These are phyloP conservation scores for Pomacea canaliculata DNA, from an alignment of 2,888 invertebrate genomes.

Conservation along the genomic window DNA sequence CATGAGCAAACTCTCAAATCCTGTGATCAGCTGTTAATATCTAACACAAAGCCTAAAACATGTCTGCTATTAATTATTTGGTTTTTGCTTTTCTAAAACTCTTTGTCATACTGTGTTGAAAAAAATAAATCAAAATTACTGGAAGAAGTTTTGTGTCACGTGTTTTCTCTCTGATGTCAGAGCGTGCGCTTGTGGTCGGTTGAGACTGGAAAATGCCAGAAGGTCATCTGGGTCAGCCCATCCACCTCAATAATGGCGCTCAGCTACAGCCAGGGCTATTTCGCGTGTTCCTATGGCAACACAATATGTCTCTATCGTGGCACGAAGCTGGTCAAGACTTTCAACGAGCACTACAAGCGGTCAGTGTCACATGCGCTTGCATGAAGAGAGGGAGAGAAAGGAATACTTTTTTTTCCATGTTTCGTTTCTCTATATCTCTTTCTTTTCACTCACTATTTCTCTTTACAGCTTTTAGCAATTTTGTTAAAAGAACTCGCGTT, in stretches of 20 bases:
- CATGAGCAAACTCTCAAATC: too few relatives aligned
- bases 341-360: slow-evolving; percentile 50
- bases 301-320: slow-evolving; percentile 58
- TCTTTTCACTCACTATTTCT: neutral
- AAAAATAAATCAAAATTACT: too few relatives aligned
- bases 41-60: too few relatives aligned
- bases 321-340: slow-evolving; percentile 53
- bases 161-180: slow-evolving; percentile 35
- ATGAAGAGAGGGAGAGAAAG: neutral
- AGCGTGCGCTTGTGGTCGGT: slow-evolving; percentile 61
- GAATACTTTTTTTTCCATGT: neutral
- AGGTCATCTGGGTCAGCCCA: slow-evolving; percentile 57
- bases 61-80: too few relatives aligned
- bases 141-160: too few relatives aligned
- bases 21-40: too few relatives aligned
- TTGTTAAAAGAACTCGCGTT: too few relatives aligned
- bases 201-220: slow-evolving; percentile 49
- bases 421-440: neutral
- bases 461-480: neutral
- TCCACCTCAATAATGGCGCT: slow-evolving; percentile 62
- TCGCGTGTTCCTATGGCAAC: slow-evolving; percentile 61
- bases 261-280: slow-evolving; percentile 58
- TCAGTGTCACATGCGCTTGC: slow-evolving; percentile 20
- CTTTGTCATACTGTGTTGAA: too few relatives aligned
- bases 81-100: too few relatives aligned